Percentiles rank a stretch among this genome's conserved stretches.
Conservation (phyloP, 2,113 vertebrate species). For the Paracanthobrama guichenoti region DNA sequence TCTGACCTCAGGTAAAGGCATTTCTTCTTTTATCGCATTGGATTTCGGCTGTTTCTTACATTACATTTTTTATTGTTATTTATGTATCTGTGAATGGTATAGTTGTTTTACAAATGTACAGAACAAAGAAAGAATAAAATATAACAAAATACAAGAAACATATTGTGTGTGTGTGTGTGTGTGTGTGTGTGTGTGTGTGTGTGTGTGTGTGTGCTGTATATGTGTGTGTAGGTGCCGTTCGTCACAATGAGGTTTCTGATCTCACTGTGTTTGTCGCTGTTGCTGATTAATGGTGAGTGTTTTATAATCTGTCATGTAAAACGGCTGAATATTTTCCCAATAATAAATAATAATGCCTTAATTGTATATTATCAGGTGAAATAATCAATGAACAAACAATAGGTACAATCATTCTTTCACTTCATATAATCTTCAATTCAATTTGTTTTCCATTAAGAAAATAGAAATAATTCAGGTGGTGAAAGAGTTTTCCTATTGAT, state of each 20-base stretch:
- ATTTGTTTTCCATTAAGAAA: background rate
- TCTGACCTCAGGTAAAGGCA: background rate
- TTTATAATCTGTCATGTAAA: background rate
- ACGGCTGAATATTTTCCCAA: background rate
- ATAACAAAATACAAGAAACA: background rate
- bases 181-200: no score
- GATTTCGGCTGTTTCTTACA: background rate
- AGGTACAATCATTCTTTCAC: background rate
- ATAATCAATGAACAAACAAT: background rate
- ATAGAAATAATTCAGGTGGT: no score
- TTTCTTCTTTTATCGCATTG: background rate
- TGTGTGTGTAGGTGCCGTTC: background rate
- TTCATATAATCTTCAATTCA: background rate
- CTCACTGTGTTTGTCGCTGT: background rate
- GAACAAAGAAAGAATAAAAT: background rate
- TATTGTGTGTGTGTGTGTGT: background rate
- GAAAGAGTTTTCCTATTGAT: background rate
- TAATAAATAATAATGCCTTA: background rate
- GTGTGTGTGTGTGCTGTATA: background rate
- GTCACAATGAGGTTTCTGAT: constrained; percentile 24
- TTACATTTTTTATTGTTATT: no score
- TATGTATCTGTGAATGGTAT: no score
- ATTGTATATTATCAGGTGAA: background rate
- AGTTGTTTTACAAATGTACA: no score
- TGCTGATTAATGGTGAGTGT: constrained; percentile 26